Conservation (phyloP, 2,888 invertebrate species). For the Heterodera filipjevi region DNA sequence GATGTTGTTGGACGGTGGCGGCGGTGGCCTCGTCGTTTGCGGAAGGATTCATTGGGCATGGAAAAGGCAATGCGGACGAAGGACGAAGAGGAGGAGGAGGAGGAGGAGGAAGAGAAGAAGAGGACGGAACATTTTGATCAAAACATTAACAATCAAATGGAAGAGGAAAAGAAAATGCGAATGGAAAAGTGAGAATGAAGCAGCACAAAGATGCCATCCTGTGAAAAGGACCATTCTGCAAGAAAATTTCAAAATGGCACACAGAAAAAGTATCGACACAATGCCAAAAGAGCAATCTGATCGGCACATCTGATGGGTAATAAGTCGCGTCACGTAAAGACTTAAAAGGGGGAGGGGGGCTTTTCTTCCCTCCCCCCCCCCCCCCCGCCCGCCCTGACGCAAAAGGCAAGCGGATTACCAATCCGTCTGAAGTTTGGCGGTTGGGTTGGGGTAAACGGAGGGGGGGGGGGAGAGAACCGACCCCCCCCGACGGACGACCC, state of each 20-base stretch:
- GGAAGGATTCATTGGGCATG: constrained; percentile 16
- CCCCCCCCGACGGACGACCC: not conserved
- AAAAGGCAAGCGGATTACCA: constrained; percentile 7
- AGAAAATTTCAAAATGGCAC: too few species aligned
- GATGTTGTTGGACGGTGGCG: constrained; percentile 13
- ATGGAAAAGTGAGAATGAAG: too few species aligned
- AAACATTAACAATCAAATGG: not conserved
- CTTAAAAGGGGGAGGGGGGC: not conserved
- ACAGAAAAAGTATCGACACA: too few species aligned
- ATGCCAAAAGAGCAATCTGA: too few species aligned
- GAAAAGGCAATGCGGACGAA: not conserved
- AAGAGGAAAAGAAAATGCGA: not conserved
- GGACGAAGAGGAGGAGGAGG: not conserved
- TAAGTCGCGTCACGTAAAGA: too few species aligned
- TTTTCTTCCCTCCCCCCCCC: too few species aligned
- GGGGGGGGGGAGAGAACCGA: not conserved
- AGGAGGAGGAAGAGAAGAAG: not conserved
- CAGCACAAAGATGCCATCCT: too few species aligned
- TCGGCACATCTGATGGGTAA: too few species aligned
- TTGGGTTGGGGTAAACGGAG: not conserved
- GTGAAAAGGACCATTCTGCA: too few species aligned
- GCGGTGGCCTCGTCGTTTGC: not conserved
- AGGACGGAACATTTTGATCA: not conserved
- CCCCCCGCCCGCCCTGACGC: not conserved
- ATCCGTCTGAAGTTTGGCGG: not conserved